Conservation (phyloP, 2,888 invertebrate species). For the Drosophila mettleri region DNA sequence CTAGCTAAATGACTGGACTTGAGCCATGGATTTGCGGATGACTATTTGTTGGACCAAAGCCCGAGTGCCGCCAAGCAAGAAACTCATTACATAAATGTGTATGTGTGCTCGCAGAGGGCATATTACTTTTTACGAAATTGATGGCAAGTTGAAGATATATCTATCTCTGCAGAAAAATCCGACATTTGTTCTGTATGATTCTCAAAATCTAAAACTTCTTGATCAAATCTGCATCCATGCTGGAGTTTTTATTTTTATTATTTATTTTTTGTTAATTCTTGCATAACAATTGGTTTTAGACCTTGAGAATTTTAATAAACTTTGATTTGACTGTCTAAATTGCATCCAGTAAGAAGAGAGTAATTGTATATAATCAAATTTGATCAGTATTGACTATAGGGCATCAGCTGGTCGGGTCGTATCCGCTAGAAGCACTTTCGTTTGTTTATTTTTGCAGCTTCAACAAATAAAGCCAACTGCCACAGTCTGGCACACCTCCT, state of each 20-base stretch:
- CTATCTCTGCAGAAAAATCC: too few relatives aligned
- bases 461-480: slow-evolving; percentile 72
- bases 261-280: background rate
- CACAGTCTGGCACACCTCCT: slow-evolving; percentile 25
- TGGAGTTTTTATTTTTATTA: background rate
- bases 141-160: background rate
- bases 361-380: background rate
- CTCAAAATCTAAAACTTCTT: too few relatives aligned
- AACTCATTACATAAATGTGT: slow-evolving; percentile 44
- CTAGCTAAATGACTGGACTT: slow-evolving; percentile 26
- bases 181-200: too few relatives aligned
- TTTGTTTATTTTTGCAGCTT: slow-evolving; percentile 71
- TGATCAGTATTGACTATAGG: background rate
- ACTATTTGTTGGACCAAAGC: slow-evolving; percentile 41
- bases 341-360: background rate
- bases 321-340: background rate
- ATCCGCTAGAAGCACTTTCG: background rate
- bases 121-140: slow-evolving; percentile 26
- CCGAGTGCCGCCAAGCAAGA: slow-evolving; percentile 37
- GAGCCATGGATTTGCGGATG: slow-evolving; percentile 27
- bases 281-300: background rate
- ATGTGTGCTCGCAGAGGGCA: background rate
- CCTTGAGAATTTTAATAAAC: background rate
- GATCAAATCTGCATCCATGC: too few relatives aligned
- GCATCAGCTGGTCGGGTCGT: background rate